phyloP scores from a whole-genome alignment of 2,113 vertebrate species.

The Lasiurus cinereus region DNA sequence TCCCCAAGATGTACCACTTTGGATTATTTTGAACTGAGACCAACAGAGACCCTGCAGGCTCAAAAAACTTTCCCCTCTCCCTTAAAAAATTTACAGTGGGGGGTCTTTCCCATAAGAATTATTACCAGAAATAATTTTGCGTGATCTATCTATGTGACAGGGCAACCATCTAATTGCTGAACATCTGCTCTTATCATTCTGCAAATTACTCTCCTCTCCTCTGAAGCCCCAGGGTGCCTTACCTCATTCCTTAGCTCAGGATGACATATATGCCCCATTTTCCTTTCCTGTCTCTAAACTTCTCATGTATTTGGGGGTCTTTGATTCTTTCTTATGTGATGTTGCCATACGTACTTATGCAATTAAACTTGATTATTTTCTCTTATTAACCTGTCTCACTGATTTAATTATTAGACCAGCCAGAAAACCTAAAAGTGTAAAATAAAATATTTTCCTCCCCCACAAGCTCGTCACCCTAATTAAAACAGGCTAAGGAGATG shows the following conservation, averaged over 20 bases:
- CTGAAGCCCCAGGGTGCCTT: not conserved
- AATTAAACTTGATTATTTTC: not conserved
- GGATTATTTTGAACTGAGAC: not conserved
- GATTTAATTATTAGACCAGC: not conserved
- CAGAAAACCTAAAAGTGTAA: not conserved
- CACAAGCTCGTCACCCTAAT: conserved; percentile 19
- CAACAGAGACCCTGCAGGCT: not conserved
- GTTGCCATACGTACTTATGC: not conserved
- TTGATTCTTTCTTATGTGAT: not conserved
- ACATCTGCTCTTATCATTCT: not conserved
- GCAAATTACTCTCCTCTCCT: not conserved
- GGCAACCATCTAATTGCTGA: conserved; percentile 8
- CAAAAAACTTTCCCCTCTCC: not conserved
- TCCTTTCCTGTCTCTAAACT: not conserved
- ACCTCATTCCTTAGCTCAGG: not conserved
- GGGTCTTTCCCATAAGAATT: not conserved
- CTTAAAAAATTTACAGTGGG: not conserved
- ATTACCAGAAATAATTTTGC: not conserved
- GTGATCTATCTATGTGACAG: not conserved
- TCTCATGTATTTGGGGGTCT: not conserved
- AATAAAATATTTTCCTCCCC: not conserved
- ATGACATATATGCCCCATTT: too few relatives aligned
- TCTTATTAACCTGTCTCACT: not conserved
- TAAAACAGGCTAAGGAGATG: not conserved
- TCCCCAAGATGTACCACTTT: not conserved